Evolutionary conservation across 2,113 vertebrate genomes (phyloP).

Genomic region (Scartelaos histophorus): DNA sequence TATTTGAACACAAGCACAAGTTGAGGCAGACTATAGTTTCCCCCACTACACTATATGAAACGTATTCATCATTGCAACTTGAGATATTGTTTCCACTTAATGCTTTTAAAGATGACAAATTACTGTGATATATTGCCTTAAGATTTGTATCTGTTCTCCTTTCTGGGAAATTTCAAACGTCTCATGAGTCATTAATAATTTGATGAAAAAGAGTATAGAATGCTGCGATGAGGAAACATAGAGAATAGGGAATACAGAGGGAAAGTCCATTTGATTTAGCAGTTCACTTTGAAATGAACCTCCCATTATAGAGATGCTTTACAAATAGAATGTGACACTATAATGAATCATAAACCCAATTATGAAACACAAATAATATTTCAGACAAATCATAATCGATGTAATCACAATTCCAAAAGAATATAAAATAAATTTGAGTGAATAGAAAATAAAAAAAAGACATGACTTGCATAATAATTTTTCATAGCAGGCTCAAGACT

Average conservation of each 20-base stretch:
- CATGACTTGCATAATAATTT: neutral
- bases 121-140: constrained; percentile 9
- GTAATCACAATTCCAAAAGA: too few relatives aligned
- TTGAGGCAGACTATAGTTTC: constrained; percentile 1
- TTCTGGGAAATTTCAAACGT: neutral
- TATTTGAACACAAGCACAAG: constrained; percentile 1
- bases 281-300: neutral
- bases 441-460: too few relatives aligned
- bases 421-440: too few relatives aligned
- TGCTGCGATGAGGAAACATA: neutral
- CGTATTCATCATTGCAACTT: constrained; percentile 19
- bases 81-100: constrained; percentile 20
- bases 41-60: neutral
- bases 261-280: neutral
- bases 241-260: neutral
- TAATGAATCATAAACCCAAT: neutral
- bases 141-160: constrained; percentile 6
- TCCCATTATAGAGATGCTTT: neutral
- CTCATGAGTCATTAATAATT: constrained; percentile 1
- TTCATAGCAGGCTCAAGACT: neutral
- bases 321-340: neutral
- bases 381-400: too few relatives aligned
- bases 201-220: neutral
- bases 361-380: neutral
- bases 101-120: constrained; percentile 25